These are phyloP conservation scores for Lipotes vexillifer DNA, from an alignment of 2,113 vertebrate species.

Conservation along the genomic window DNA sequence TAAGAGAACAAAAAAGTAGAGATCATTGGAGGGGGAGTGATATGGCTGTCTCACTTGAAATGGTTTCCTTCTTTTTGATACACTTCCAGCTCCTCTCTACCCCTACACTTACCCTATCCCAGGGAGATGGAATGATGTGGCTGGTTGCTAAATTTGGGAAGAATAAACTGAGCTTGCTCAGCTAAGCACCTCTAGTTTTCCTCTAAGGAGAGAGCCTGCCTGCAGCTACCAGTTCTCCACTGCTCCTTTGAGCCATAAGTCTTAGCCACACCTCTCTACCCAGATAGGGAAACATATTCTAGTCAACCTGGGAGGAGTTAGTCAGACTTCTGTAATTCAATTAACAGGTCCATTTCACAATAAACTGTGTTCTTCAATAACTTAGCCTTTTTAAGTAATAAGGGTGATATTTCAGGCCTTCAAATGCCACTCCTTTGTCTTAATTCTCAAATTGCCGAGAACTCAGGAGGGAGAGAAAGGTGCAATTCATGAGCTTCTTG, in stretches of 20 bases:
- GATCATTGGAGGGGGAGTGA: neutral
- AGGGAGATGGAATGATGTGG: neutral
- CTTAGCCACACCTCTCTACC: neutral
- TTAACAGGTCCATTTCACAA: neutral
- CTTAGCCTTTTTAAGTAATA: neutral
- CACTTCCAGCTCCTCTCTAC: neutral
- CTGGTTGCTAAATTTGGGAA: constrained; percentile 25
- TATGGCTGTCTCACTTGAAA: neutral
- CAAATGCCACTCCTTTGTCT: neutral
- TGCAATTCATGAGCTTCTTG: neutral
- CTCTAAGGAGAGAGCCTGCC: neutral
- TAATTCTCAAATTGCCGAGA: neutral
- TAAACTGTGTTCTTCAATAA: neutral
- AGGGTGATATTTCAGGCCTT: neutral
- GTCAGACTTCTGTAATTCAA: neutral
- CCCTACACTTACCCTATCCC: neutral
- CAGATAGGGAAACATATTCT: neutral
- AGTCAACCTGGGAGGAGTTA: neutral
- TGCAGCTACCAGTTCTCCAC: neutral
- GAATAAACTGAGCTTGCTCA: neutral
- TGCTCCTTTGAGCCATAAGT: neutral
- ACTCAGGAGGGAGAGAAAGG: neutral
- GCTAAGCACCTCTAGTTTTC: neutral
- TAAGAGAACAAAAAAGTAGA: neutral
- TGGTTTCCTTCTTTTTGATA: neutral